These are phyloP conservation scores for Poecile montanus DNA, from an alignment of 2,797 vertebrate species.

Conservation along the genomic window DNA sequence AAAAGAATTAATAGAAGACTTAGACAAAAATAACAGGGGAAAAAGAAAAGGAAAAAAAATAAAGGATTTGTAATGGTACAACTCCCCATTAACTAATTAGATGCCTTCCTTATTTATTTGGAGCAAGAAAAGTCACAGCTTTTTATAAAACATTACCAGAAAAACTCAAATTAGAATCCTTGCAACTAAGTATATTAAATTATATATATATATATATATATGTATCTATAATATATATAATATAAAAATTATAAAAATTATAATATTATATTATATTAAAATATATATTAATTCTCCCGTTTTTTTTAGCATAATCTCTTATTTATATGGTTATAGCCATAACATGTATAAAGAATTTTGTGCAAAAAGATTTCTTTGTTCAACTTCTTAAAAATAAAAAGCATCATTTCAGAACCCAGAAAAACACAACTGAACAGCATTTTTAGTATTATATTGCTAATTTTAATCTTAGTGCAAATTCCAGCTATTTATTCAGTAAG, in stretches of 20 bases:
- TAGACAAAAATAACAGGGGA: neutral
- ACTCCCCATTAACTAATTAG: neutral
- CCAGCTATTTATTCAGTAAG: neutral
- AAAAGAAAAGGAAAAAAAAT: rapidly evolving
- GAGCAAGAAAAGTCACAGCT: neutral
- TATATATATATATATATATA: neutral
- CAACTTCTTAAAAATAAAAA: neutral
- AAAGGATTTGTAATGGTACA: neutral
- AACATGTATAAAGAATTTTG: neutral
- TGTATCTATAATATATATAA: too few species aligned
- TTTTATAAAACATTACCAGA: neutral
- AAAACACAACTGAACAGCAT: neutral
- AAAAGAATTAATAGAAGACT: neutral
- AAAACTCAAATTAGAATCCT: neutral
- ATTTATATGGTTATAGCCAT: neutral
- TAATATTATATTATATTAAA: too few species aligned
- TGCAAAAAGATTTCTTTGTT: neutral
- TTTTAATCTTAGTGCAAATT: neutral
- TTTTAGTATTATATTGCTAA: neutral
- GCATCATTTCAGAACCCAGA: neutral
- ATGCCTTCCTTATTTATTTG: neutral
- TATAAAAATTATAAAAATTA: too few species aligned
- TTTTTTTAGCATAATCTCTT: neutral
- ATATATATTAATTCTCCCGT: neutral
- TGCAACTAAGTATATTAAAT: neutral